Evolutionary conservation across 2,113 vertebrate species (phyloP), one percentile per base, ranked within the genome.

Genomic region (Sprattus sprattus): DNA sequence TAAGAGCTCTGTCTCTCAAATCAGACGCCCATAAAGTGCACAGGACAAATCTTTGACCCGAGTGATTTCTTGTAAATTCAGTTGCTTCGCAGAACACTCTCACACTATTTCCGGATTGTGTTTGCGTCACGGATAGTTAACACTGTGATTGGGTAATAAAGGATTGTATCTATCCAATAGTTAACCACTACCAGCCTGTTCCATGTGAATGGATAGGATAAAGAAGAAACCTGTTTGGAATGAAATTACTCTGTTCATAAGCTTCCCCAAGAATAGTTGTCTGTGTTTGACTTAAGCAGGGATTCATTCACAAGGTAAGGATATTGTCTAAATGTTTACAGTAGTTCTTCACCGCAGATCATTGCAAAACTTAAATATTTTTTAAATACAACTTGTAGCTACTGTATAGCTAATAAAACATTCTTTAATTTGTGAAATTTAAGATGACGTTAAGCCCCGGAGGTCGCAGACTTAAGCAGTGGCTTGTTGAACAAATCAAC

Each of bases 401-500:
- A 7, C 1, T 54, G 13, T 25, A 32, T 28, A 13, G 18, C 9
- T 6, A n/a, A 25, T 82, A 8, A 13, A 46, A 82, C n/a, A 22
- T 50, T 50, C 4, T 46, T 45, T 39, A 16, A 64, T 57, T n/a
- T n/a, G n/a, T 32, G 81, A 6, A 18, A 18, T 46, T 80, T 47
- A 92, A 94, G 89, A 97, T 98, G 96, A 96, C 96, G 0, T 96
- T 95, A 9, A 98, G 95, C 2, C 47, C 92, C 0, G 95, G 96
- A 0, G 98, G 98, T 18, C 90, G 98, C 7, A 93, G 98, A 4
- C 96, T 99, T 6, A 96, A 98, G 86, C 98, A 99, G 93, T 99
- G 98, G 98, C 95, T 99, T 84, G 96, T 99, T 0, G 98, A 99
- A 89, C 98, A 99, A 90, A 99, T 99, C 0, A 96, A 98, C 88